Conservation (phyloP, 92 coral and sea anemone genomes). For the Zoanthus sociatus region DNA sequence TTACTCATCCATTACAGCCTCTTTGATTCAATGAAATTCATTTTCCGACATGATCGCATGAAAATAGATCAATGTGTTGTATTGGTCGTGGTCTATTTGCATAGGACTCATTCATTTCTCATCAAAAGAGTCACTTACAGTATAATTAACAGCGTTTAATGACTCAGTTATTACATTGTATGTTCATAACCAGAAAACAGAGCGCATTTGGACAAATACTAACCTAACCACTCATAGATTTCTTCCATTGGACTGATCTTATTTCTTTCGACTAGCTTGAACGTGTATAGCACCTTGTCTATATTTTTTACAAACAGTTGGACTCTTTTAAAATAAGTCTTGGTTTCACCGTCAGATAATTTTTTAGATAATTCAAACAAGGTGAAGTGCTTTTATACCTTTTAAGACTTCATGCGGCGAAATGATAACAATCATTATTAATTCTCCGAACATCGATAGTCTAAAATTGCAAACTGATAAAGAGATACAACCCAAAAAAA, state of each 20-base stretch:
- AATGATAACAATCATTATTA: conserved; percentile 5
- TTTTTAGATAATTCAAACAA: neutral
- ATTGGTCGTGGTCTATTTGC: conserved; percentile 40
- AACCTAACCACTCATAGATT: neutral
- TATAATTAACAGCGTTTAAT: conserved; percentile 13
- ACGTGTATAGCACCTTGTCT: neutral
- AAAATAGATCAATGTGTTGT: conserved; percentile 32
- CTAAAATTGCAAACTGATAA: neutral
- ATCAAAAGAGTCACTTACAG: conserved; percentile 43
- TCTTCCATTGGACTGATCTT: neutral
- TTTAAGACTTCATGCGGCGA: conserved; percentile 3
- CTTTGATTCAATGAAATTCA: conserved; percentile 40
- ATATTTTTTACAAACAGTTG: neutral
- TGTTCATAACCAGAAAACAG: neutral
- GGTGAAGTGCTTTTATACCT: neutral
- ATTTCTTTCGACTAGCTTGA: neutral
- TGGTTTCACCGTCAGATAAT: neutral
- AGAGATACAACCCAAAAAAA: neutral
- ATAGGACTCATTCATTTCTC: conserved; percentile 14
- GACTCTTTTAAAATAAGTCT: conserved; percentile 4
- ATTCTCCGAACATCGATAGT: neutral
- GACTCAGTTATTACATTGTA: neutral
- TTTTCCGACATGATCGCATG: conserved; percentile 30
- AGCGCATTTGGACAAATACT: neutral
- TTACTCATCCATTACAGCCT: conserved; percentile 47